Base-by-base conservation (phyloP, 2,888 invertebrate genomes). In the Seira sanloemensis region DNA sequence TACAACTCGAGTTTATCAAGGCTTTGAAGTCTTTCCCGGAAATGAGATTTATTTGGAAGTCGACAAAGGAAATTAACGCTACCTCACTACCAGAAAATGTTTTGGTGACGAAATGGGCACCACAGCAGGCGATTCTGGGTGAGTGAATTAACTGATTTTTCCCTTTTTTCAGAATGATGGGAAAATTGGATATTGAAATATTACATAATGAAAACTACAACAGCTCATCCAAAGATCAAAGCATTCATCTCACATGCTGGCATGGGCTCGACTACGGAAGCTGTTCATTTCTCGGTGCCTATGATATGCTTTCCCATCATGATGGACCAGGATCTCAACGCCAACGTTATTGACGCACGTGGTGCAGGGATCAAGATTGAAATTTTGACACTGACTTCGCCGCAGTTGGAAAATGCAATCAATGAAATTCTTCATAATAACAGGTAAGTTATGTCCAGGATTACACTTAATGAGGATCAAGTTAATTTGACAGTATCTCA, bases 251-350 rank as follows among this genome's bases (percentile, higher is more conserved):
- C 88, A 0, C 88, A 88, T 26, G 84, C 78, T 9, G 88, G 88
- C 73, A 78, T 88, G 1, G 80, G 86, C 1, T 83, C 85, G 19
- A 78, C 84, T 9, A 85, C 84, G 65, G 88, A 88, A 80, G 87
- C 88, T 1, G 78, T 87, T 65, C 86, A 71, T 23, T 25, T 68
- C 46, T 66, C 50, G 1, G 87, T 88, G 9, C 88, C 88, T 0
- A 2, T 87, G 19, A 54, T 78, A 26, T 78, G 71, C 7, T 69
- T 86, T 19, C 86, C 86, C 0, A 27, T 86, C 0, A 86, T 87
- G 65, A 84, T 76, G 0, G 88, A 88, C 23, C 88, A 88, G 66
- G 87, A 87, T 68, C 86, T 81, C 58, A 88, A 88, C 66, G 87
- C 86, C 0, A 65, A 84, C n/a, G 27, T 78, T 9, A n/a, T 86